Percentiles rank a stretch among this genome's conserved stretches.
Conservation (phyloP, 2,113 vertebrate genomes). For the Hystrix cristata region DNA sequence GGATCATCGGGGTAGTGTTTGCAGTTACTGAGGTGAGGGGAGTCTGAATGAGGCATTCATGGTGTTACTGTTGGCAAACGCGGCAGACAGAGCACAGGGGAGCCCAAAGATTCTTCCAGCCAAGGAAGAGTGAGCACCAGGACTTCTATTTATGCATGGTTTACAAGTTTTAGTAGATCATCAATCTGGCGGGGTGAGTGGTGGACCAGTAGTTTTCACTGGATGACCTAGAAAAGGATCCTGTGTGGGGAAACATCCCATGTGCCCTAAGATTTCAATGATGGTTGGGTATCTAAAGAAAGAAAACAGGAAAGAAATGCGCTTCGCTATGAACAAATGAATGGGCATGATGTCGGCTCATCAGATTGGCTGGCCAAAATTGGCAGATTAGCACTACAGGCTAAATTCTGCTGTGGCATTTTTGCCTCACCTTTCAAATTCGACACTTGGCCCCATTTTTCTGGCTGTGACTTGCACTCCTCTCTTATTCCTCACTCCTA, state of each 20-base stretch:
- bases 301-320: constrained; percentile 47
- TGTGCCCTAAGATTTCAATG: constrained; percentile 18
- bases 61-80: constrained; percentile 1
- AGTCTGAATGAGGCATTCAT: constrained; percentile 7
- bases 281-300: not conserved
- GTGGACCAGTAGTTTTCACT: constrained; percentile 31
- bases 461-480: not conserved
- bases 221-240: not conserved
- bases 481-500: constrained; percentile 31
- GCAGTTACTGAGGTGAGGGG: not conserved
- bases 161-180: constrained; percentile 38
- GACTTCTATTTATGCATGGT: not conserved
- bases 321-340: constrained; percentile 56
- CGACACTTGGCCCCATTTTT: constrained; percentile 41
- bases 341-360: not conserved
- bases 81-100: not conserved
- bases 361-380: constrained; percentile 25
- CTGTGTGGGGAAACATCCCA: not conserved
- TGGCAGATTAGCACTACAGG: constrained; percentile 19
- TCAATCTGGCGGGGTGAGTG: not conserved
- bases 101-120: constrained; percentile 33
- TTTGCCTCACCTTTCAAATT: constrained; percentile 20
- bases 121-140: not conserved
- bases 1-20: not conserved
- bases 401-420: constrained; percentile 36